A percentile compares a stretch with the other conserved stretches of the same genome.
Conservation (phyloP, 2,113 vertebrate genomes). For the Sebastes schlegelii region DNA sequence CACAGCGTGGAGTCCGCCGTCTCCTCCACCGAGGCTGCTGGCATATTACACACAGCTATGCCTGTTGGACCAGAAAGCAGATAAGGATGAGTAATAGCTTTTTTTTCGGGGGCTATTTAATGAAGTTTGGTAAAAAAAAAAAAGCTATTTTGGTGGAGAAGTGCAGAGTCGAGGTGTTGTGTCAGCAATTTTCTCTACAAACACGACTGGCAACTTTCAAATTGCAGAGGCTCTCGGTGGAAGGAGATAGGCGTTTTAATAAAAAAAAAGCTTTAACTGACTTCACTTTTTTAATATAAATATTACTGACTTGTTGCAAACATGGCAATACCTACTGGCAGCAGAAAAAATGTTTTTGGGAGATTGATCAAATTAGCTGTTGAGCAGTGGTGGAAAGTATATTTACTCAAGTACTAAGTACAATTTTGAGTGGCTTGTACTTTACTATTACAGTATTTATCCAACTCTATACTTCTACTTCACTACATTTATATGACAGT, state of each 20-base stretch:
- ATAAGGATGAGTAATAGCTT: constrained; percentile 45
- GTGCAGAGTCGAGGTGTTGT: not conserved
- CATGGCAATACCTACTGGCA: not conserved
- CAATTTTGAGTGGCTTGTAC: not conserved
- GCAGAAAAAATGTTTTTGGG: not conserved
- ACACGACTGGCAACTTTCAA: constrained; percentile 25
- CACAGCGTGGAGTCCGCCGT: constrained; percentile 97
- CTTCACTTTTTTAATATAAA: constrained; percentile 15
- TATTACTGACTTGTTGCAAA: constrained; percentile 13
- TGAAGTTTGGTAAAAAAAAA: constrained; percentile 22
- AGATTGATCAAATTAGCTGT: not conserved
- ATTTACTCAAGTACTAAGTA: not conserved
- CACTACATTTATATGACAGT: not conserved
- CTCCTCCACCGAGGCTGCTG: constrained; percentile 96
- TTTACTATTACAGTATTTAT: not conserved
- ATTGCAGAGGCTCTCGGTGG: not conserved
- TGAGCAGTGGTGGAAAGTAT: not conserved
- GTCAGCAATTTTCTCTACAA: constrained; percentile 45
- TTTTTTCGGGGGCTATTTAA: not conserved
- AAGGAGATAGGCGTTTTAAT: constrained; percentile 21
- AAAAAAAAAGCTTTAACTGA: constrained; percentile 4
- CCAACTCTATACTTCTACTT: too few relatives aligned
- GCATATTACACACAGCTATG: constrained; percentile 98
- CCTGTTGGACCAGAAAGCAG: constrained; percentile 82
- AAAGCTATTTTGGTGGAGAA: constrained; percentile 26